Evolutionary conservation across 2,797 vertebrate species (phyloP), one percentile per base, ranked within the genome.

Genomic region (Chelon auratus): DNA sequence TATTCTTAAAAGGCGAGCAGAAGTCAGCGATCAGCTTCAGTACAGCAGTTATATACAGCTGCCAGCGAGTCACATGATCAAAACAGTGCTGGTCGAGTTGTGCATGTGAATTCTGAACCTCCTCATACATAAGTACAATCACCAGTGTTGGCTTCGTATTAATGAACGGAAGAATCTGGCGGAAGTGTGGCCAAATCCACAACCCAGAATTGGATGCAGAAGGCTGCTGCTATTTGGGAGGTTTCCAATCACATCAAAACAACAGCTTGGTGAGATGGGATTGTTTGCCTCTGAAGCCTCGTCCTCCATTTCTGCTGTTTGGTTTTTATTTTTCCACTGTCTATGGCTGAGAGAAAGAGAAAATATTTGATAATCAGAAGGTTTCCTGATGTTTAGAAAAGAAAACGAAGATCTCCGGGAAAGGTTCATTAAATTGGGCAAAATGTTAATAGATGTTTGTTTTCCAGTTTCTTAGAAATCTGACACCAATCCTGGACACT

Each of bases 161-260:
- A 78, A 80, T 55, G 48, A 80, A 20, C 0, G 37, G 22, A 69
- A 71, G 50, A 65, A 43, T 66, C 20, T 64, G 13, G 12, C 7
- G 22, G 57, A 74, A 26, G 51, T 24, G 37, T n/a, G 60, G 73
- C 79, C 77, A 85, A 85, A 84, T 57, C 76, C 63, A 57, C 45
- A 79, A 75, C 56, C 56, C 56, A 75, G 61, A 45, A 52, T 1
- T 33, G 68, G 68, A 43, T 26, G 33, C 48, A 71, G 78, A 72
- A 33, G 61, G 47, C 45, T 30, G 68, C 65, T 70, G 83, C 75
- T 45, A 69, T 82, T 58, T 84, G 78, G 68, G 75, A 79, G 43
- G 24, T 64, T 74, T 75, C 68, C 82, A 89, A 56, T 20, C 59
- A 76, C 80, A 87, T 90, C 78, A 85, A 85, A 80, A 72, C 68